A percentile compares a stretch with the other conserved stretches of the same genome.
These are phyloP conservation scores for Eupeodes latifasciatus DNA, from an alignment of 2,888 invertebrate genomes.

Conservation along the genomic window DNA sequence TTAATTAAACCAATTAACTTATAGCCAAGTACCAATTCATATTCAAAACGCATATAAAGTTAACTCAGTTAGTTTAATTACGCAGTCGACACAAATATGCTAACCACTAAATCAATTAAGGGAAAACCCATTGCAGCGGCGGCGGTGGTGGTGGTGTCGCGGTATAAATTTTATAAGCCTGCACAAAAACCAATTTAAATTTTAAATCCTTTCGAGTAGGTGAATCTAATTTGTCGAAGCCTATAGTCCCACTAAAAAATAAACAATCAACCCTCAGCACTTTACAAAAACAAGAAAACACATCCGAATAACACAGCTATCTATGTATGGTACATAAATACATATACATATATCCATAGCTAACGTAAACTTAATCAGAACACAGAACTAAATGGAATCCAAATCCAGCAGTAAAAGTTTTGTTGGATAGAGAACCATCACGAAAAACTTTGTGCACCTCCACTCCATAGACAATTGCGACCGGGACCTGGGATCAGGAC, in stretches of 20 bases:
- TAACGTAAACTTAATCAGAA: constrained; percentile 31
- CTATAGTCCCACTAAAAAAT: constrained; percentile 31
- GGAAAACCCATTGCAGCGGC: background rate
- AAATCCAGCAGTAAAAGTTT: constrained; percentile 1
- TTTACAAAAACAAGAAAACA: constrained; percentile 24
- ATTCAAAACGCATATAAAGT: background rate
- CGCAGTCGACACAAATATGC: background rate
- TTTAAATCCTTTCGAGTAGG: constrained; percentile 49
- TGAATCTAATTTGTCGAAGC: constrained; percentile 59
- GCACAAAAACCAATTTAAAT: constrained; percentile 52
- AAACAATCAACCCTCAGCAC: constrained; percentile 54
- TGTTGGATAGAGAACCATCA: background rate
- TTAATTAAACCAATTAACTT: too few relatives aligned
- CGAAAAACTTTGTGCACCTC: constrained; percentile 34
- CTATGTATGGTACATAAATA: background rate
- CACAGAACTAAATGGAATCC: constrained; percentile 46
- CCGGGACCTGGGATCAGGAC: constrained; percentile 12
- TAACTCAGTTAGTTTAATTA: constrained; percentile 29
- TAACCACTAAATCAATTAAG: background rate
- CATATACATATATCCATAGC: constrained; percentile 7
- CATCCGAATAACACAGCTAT: constrained; percentile 15
- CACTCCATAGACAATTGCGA: background rate
- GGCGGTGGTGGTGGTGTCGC: background rate
- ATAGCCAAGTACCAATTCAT: background rate
- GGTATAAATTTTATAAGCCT: background rate